Conservation (phyloP, 2,888 invertebrate genomes). For the Epinotia bilunana region DNA sequence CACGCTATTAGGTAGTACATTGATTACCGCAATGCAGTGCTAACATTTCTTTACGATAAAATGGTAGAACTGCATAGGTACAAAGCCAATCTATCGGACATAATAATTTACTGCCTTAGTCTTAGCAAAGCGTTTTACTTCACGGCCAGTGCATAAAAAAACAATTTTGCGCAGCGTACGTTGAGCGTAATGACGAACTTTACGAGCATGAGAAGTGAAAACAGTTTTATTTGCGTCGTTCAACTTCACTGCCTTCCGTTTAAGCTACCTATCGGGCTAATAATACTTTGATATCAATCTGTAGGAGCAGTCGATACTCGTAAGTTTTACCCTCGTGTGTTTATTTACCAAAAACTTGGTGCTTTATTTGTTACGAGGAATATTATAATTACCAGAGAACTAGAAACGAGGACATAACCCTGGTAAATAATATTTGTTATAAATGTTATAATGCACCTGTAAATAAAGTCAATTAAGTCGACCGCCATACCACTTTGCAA, state of each 20-base stretch:
- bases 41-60: neutral
- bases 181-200: neutral
- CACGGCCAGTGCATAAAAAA: too few relatives aligned
- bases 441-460: too few relatives aligned
- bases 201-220: neutral
- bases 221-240: constrained; percentile 16
- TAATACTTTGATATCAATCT: constrained; percentile 29
- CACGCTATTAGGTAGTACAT: neutral
- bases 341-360: neutral
- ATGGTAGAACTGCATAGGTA: too few relatives aligned
- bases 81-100: too few relatives aligned
- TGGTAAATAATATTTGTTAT: neutral
- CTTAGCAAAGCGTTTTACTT: too few relatives aligned
- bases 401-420: neutral
- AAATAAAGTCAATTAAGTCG: too few relatives aligned
- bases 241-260: constrained; percentile 17
- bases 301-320: constrained; percentile 1
- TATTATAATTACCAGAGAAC: neutral
- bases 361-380: too few relatives aligned
- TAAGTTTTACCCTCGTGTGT: neutral
- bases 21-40: neutral
- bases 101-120: too few relatives aligned
- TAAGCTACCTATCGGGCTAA: constrained; percentile 7
- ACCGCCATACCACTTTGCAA: too few relatives aligned
- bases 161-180: too few relatives aligned